Evolutionary conservation across 2,113 vertebrate species (phyloP), one percentile per base, ranked within the genome.

Genomic region (Petaurus breviceps): DNA sequence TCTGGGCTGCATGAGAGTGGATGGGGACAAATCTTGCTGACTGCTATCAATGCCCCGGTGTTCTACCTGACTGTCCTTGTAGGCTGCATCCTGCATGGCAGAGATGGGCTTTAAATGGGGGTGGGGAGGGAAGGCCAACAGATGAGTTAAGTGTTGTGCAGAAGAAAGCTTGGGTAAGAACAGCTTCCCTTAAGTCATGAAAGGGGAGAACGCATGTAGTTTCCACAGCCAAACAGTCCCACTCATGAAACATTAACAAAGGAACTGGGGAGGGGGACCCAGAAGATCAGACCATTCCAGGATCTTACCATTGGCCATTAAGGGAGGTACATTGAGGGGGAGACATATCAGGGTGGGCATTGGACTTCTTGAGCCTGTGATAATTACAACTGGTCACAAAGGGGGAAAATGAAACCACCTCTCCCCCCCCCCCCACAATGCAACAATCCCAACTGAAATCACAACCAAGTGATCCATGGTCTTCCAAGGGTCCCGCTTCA

Each of bases 291-390:
- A 90, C 89, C 8, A 1, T 6, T 43, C 3, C 92, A 51, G 25
- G n/a, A 49, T 37, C 89, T 16, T 11, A 50, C 68, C 92, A 47
- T 37, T 23, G 52, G 91, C 0, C 12, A 52, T 8, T 61, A 43
- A 53, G 90, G 22, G 3, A 61, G 92, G 50, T 0, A 24, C 28
- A 53, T 46, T 3, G 19, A 50, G 54, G 2, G 16, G 54, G n/a
- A 84, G 68, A 28, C n/a, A n/a, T 7, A 49, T 46, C 91, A 91
- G 94, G 94, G 19, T 96, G 95, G 97, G 94, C 93, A 0, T 97
- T 97, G 96, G 96, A 55, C 90, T 96, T 68, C 92, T 91, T 92
- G 93, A 97, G 95, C 0, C 77, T 95, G 89, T 89, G 22, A 95
- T 47, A 91, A 94, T 1, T 46, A 94, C 93, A 97, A 92, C 19